Evolutionary conservation across 1,140 invertebrate species (phyloP).

Genomic region (Nixonia krombeini): DNA sequence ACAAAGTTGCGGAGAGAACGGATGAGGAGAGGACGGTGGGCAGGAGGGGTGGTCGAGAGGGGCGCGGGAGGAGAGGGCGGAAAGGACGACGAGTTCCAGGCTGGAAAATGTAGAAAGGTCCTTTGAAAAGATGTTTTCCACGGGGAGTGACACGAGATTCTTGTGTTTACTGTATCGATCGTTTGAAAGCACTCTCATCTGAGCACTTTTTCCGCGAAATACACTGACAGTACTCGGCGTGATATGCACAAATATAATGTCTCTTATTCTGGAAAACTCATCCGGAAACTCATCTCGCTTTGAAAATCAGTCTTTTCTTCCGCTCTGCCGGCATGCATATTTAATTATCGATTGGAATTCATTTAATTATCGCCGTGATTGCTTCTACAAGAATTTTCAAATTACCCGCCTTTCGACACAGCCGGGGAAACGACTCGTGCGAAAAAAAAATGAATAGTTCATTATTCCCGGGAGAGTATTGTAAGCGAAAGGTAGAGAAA

Average conservation of each 20-base stretch:
- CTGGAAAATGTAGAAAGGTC: constrained; percentile 38
- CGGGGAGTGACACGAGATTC: constrained; percentile 37
- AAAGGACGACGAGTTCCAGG: constrained; percentile 20
- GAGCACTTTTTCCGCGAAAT: constrained; percentile 31
- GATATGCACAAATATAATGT: constrained; percentile 29
- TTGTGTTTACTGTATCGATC: constrained; percentile 42
- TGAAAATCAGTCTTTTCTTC: constrained; percentile 2
- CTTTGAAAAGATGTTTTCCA: constrained; percentile 45
- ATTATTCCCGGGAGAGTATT: too few relatives aligned
- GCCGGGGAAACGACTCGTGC: too few relatives aligned
- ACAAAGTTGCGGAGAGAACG: constrained; percentile 22
- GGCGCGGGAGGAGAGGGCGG: too few relatives aligned
- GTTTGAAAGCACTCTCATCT: constrained; percentile 30
- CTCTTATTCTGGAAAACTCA: not conserved
- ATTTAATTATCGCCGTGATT: not conserved
- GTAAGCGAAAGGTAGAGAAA: too few relatives aligned
- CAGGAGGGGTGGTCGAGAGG: too few relatives aligned
- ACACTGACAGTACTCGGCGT: constrained; percentile 9
- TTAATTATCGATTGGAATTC: constrained; percentile 15
- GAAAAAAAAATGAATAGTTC: too few relatives aligned
- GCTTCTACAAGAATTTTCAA: too few relatives aligned
- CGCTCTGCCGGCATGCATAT: not conserved
- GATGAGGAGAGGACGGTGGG: constrained; percentile 17
- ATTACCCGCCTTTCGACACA: too few relatives aligned
- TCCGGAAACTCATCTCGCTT: constrained; percentile 1